Evolutionary conservation across 2,113 vertebrate species (phyloP).

Genomic region (Fulmarus glacialis): DNA sequence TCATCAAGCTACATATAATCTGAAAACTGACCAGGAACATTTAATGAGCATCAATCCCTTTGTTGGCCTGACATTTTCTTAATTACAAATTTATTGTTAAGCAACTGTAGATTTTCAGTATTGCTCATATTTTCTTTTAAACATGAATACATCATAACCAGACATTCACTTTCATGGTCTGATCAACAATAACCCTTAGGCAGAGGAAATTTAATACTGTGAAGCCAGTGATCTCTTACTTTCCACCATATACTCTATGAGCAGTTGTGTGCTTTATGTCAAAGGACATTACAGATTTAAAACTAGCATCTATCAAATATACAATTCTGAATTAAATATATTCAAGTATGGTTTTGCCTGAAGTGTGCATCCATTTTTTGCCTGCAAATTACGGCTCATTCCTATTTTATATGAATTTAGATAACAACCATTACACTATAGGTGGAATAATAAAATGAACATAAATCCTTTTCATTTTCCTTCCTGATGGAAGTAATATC

Average conservation of each 20-base stretch:
- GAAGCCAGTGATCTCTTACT: conserved; percentile 43
- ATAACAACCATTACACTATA: background rate
- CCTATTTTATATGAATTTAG: background rate
- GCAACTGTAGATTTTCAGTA: background rate
- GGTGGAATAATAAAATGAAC: background rate
- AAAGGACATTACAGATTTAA: background rate
- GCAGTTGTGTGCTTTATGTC: background rate
- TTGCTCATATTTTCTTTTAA: conserved; percentile 22
- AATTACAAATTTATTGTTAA: background rate
- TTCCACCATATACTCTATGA: background rate
- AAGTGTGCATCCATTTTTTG: background rate
- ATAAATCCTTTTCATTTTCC: background rate
- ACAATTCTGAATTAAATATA: background rate
- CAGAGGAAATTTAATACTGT: conserved; percentile 69
- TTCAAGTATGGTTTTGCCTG: background rate
- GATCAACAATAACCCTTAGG: conserved; percentile 57
- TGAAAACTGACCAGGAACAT: background rate
- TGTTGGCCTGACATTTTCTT: background rate
- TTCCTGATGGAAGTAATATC: background rate
- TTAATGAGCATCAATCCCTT: background rate
- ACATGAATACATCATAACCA: conserved; percentile 17
- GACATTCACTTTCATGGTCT: conserved; percentile 58
- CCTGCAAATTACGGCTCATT: background rate
- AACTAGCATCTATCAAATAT: background rate
- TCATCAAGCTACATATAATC: background rate